These are phyloP conservation scores for Alloscopus bannaensis DNA, from an alignment of 2,888 invertebrate species.

Conservation along the genomic window DNA sequence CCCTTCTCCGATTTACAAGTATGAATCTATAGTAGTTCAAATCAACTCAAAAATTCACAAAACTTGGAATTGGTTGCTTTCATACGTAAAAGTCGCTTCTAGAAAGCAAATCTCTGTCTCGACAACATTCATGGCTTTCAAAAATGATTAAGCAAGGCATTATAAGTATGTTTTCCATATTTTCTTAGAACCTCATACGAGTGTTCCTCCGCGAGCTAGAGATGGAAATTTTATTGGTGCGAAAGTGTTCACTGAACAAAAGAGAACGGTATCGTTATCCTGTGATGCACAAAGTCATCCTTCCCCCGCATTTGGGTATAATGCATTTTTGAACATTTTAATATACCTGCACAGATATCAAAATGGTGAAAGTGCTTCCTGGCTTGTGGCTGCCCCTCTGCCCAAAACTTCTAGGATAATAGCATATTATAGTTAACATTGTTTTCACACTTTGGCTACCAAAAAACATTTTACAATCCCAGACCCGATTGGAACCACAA, in stretches of 20 bases:
- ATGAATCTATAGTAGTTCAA: conserved; percentile 32
- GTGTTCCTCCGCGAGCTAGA: conserved; percentile 68
- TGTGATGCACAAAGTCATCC: conserved; percentile 73
- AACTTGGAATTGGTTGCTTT: background rate
- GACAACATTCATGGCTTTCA: conserved; percentile 10
- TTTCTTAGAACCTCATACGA: conserved; percentile 68
- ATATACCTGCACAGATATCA: too few relatives aligned
- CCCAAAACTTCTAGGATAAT: too few relatives aligned
- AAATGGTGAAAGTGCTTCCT: too few relatives aligned
- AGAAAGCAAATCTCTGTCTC: conserved; percentile 7
- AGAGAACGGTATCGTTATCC: conserved; percentile 62
- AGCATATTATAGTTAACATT: too few relatives aligned
- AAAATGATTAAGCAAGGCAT: background rate
- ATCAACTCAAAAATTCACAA: background rate
- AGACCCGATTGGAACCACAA: conserved; percentile 76
- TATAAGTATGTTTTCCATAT: background rate
- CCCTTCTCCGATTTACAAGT: conserved; percentile 75
- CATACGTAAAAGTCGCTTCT: background rate
- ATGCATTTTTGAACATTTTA: background rate
- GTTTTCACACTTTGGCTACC: background rate
- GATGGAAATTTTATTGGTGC: conserved; percentile 70
- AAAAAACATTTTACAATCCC: conserved; percentile 61
- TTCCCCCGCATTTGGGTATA: conserved; percentile 70
- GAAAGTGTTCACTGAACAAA: conserved; percentile 59
- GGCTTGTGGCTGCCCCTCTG: too few relatives aligned